These are phyloP conservation scores for Coptodon rendalli DNA, from an alignment of 2,113 vertebrate species.

Conservation along the genomic window DNA sequence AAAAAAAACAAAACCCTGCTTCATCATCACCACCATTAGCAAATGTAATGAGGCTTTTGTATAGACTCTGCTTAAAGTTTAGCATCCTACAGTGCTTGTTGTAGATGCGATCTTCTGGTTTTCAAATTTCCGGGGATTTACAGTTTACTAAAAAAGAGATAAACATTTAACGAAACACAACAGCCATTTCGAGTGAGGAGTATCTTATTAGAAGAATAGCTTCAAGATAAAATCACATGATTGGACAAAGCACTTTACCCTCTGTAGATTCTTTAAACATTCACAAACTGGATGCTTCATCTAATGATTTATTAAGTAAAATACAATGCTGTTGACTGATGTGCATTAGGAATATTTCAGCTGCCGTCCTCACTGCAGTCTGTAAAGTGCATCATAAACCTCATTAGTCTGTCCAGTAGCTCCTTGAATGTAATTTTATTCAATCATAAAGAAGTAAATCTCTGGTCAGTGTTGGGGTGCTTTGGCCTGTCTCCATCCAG, in stretches of 20 bases:
- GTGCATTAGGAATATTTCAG: neutral
- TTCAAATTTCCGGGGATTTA: neutral
- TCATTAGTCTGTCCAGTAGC: constrained; percentile 28
- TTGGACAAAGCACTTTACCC: neutral
- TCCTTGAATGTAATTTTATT: constrained; percentile 37
- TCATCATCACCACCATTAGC: constrained; percentile 9
- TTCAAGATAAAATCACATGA: neutral
- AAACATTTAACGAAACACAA: neutral
- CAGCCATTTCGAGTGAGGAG: neutral
- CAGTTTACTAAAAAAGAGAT: neutral
- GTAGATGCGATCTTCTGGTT: neutral
- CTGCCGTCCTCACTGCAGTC: neutral
- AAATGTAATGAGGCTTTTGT: constrained; percentile 36
- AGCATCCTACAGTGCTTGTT: neutral
- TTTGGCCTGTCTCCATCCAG: constrained; percentile 32
- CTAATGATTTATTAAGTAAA: neutral
- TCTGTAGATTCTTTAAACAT: neutral
- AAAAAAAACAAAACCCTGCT: neutral
- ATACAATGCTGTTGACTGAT: neutral
- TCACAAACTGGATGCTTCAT: neutral
- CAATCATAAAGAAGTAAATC: constrained; percentile 53
- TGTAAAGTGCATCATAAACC: constrained; percentile 21
- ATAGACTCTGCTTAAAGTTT: constrained; percentile 15
- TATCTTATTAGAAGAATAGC: neutral
- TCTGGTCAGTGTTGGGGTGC: constrained; percentile 32